Evolutionary conservation across 2,888 invertebrate species (phyloP), one percentile per base, ranked within the genome.

Genomic region (Synanthedon andrenaeformis): DNA sequence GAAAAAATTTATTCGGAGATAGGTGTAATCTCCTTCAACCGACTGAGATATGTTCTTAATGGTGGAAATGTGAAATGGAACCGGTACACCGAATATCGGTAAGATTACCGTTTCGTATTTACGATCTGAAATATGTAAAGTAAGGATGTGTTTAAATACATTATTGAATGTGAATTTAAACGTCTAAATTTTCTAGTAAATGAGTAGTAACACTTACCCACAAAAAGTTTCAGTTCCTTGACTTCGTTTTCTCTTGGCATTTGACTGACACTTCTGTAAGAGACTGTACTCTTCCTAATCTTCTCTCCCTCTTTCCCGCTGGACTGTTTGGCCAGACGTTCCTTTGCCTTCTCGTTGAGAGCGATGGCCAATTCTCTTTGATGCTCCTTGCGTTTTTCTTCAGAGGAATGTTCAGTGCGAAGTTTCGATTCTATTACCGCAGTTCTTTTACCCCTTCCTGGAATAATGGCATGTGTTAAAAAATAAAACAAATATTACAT

Each of bases 31-130:
- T 4, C 99, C 98, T 84, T 99, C 99, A 12, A 99, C 96, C 0
- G 98, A 97, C 81, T 98, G 97, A 0, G 98, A 98, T 69, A 99
- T 98, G 78, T 99, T 99, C 89, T 99, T 99, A 54, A 99, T 96
- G 5, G 97, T 99, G 4, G 98, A 97, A 75, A 99, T 99, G 78
- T 99, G 99, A 81, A 97, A 99, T 54, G 99, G 99, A 57, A 97
- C 97, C 0, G 98, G 94, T 51, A 96, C 89, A 56, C 99, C 99
- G 88, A 96, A 99, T 64, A 99, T 92, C 2, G 99, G 99, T 70
- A 99, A 83, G 61, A 99, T 97, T n/a, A 99, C 94, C 1, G 98
- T 98, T 83, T 99, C 99, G 76, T 98, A 98, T 84, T 97, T 98
- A 66, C 94, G 93, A 87, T 98, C 97, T 94, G 82, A 54, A 88